Percentiles rank a stretch among this genome's conserved stretches.
These are phyloP conservation scores for Styela clava DNA, from an alignment of 23 tunicate species.

Conservation along the genomic window DNA sequence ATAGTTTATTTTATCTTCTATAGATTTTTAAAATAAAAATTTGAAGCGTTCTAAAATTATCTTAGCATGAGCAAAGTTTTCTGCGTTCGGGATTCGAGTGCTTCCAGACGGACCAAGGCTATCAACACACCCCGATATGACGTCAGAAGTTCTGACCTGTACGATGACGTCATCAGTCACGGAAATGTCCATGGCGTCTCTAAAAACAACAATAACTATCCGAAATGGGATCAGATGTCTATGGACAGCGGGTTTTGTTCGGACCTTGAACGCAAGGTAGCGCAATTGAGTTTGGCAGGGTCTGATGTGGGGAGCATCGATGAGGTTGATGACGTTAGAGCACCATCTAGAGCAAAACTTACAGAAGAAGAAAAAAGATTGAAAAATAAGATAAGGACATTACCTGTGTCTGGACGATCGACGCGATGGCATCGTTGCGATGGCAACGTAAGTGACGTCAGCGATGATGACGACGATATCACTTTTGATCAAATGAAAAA, in stretches of 20 bases:
- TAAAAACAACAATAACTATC: not conserved
- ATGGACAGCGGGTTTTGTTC: slow-evolving; percentile 70
- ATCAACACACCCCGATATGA: not conserved
- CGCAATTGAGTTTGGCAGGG: not conserved
- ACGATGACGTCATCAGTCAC: not conserved
- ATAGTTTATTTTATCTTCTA: no score
- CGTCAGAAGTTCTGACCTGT: not conserved
- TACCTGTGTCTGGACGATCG: slow-evolving; percentile 10
- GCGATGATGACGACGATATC: slow-evolving; percentile 3
- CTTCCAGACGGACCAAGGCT: slow-evolving; percentile 12
- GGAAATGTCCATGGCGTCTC: not conserved
- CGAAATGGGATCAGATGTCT: slow-evolving; percentile 48
- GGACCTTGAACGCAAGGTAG: slow-evolving; percentile 36
- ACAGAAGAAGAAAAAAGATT: slow-evolving; percentile 23
- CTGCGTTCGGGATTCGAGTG: slow-evolving; percentile 15
- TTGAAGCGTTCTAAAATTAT: no score
- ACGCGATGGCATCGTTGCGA: not conserved
- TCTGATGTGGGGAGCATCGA: not conserved
- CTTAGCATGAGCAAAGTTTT: not conserved
- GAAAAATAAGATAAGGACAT: slow-evolving; percentile 6
- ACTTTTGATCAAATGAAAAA: not conserved
- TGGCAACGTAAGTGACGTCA: not conserved
- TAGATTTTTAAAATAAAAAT: no score
- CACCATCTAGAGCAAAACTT: slow-evolving; percentile 21
- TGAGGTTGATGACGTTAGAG: slow-evolving; percentile 2